Evolutionary conservation across 2,113 vertebrate genomes (phyloP), one percentile per base, ranked within the genome.

Genomic region (Prionailurus viverrinus): DNA sequence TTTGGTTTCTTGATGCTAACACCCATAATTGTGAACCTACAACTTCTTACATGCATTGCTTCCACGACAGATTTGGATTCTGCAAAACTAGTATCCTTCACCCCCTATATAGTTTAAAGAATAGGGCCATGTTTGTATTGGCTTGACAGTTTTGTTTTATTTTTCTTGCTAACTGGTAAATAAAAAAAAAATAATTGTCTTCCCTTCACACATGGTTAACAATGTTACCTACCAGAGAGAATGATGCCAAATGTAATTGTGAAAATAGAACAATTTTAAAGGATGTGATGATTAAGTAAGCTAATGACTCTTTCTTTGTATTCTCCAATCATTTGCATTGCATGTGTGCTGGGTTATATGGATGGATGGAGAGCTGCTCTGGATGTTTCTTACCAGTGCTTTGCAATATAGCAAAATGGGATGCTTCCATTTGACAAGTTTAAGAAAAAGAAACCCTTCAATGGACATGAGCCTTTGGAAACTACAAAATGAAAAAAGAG

Each of bases 231-330:
- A 51, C 33, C 21, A 86, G 82, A 89, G 31, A 92, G 55, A 92
- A 27, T n/a, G 11, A 84, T 53, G 36, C 18, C 6, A 79, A 85
- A 91, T 39, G 51, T 4, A 66, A 58, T 14, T 79, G 73, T 84
- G 31, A 89, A n/a, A 89, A 78, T 5, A 83, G 6, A 94, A 68
- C 36, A 81, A 80, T 90, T 92, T 79, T 39, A 58, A 74, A 95
- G 55, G 13, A 8, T 4, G 12, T 61, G 58, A 61, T 39, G 3
- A 55, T 65, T 79, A 58, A 81, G 4, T 74, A 51, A 84, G 16
- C 29, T 83, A 74, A 91, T 65, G 23, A 73, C 84, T 58, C 33
- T 66, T 41, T 58, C 33, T 66, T 41, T 41, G 9, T 51, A 45
- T 53, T 84, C 45, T 74, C 10, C 53, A 88, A 36, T 91, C 25